Evolutionary conservation across 2,797 vertebrate species (phyloP).

Genomic region (Thunnus albacares): DNA sequence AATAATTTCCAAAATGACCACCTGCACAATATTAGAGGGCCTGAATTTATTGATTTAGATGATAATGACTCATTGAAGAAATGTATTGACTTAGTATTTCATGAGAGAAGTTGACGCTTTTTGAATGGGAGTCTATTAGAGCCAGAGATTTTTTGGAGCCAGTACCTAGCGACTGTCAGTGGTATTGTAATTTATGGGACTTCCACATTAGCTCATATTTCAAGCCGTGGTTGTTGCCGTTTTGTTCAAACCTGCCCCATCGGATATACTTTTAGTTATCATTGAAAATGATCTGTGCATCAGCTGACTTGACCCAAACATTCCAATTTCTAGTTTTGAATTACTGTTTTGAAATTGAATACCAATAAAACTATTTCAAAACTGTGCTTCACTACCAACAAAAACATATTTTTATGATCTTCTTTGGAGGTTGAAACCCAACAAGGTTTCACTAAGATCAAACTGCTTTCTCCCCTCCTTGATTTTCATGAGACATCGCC

Average conservation of each 20-base stretch:
- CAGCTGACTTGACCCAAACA: slow-evolving; percentile 11
- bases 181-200: too few relatives aligned
- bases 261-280: neutral
- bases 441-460: slow-evolving; percentile 19
- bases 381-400: slow-evolving; percentile 16
- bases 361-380: slow-evolving; percentile 6
- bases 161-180: too few relatives aligned
- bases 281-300: neutral
- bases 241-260: neutral
- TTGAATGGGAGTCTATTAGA: too few relatives aligned
- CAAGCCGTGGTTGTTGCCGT: too few relatives aligned
- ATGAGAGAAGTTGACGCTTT: too few relatives aligned
- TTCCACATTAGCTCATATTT: too few relatives aligned
- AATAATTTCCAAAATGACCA: too few relatives aligned
- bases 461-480: slow-evolving; percentile 21
- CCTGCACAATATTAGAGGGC: too few relatives aligned
- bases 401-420: slow-evolving; percentile 41
- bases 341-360: slow-evolving; percentile 9
- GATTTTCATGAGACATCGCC: slow-evolving; percentile 45
- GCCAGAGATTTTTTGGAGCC: too few relatives aligned
- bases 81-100: too few relatives aligned
- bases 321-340: slow-evolving; percentile 11
- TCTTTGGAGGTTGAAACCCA: slow-evolving; percentile 36
- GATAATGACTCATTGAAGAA: too few relatives aligned
- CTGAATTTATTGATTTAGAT: too few relatives aligned